Evolutionary conservation across 92 coral and sea anemone species (phyloP), one percentile per base, ranked within the genome.

Genomic region (Porites cylindrica): DNA sequence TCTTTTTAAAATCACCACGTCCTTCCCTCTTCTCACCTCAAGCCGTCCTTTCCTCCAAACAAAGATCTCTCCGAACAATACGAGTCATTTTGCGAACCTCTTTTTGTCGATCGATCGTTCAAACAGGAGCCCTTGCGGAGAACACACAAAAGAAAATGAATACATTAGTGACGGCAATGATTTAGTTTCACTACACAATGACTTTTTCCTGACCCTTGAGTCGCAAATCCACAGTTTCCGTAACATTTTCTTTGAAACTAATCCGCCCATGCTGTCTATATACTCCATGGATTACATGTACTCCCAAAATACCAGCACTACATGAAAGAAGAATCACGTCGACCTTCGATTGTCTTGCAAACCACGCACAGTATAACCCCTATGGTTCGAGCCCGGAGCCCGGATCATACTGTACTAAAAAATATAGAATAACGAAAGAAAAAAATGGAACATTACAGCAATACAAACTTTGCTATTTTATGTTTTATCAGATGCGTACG

Each of bases 301-400:
- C 60, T 47, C 80, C 80, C 9, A 64, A 83, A 83, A 83, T 83
- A 83, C 78, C 87, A 71, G 7, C 64, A 51, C 51, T 51, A 13
- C 53, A 61, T 38, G 43, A 54, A 83, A 26, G 67, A 59, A 38
- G 47, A 81, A 66, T 51, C 79, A 83, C 73, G 64, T 75, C 72
- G 70, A 53, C 56, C 79, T 11, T 59, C 19, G 26, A 61, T 66
- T 73, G 72, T 51, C 65, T n/a, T 21, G 4, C 59, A 75, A 12
- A 50, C 87, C 73, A 50, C 63, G 9, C 1, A 75, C 59, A 83
- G 74, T 72, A 71, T 52, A 72, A 51, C 87, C 79, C 70, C 80
- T 13, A 79, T 75, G n/a, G 80, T 11, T 38, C 74, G 14, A 10
- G 47, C 23, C 72, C 63, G 26, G 74, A 70, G 53, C 56, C 47